Conservation (phyloP, 1,140 invertebrate species). For the Sinonovacula constricta region DNA sequence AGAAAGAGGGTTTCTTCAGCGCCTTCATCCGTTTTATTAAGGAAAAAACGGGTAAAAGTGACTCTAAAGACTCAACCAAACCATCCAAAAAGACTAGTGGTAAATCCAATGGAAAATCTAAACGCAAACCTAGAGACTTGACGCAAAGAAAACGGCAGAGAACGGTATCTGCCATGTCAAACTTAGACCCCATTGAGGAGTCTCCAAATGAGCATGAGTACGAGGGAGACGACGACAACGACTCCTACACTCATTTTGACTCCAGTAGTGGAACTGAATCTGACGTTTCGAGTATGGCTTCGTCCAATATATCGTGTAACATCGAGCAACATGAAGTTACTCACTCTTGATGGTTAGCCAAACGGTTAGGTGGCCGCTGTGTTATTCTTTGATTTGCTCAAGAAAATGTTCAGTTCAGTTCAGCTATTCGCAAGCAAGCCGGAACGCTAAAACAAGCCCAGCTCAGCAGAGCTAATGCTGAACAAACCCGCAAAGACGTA, state of each 20-base stretch:
- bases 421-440: too few relatives aligned
- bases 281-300: slow-evolving; percentile 19
- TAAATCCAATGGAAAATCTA: slow-evolving; percentile 62
- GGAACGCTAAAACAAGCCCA: too few relatives aligned
- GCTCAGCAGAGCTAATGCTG: too few relatives aligned
- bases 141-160: slow-evolving; percentile 71
- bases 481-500: too few relatives aligned
- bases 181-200: slow-evolving; percentile 74
- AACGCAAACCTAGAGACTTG: slow-evolving; percentile 69
- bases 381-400: too few relatives aligned
- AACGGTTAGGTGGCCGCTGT: too few relatives aligned
- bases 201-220: slow-evolving; percentile 72
- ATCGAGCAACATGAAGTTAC: slow-evolving; percentile 24
- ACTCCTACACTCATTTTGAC: slow-evolving; percentile 69
- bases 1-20: slow-evolving; percentile 71
- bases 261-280: slow-evolving; percentile 30
- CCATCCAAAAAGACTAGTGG: slow-evolving; percentile 15
- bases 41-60: slow-evolving; percentile 64
- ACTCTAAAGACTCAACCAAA: too few relatives aligned
- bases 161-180: slow-evolving; percentile 74
- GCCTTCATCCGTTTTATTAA: slow-evolving; percentile 69
- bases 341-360: slow-evolving; percentile 34
- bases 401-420: too few relatives aligned
- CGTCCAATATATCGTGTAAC: slow-evolving; percentile 42
- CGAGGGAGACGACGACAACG: slow-evolving; percentile 62